These are phyloP conservation scores for Lydus trimaculatus DNA, from an alignment of 2,888 invertebrate species.

Conservation along the genomic window DNA sequence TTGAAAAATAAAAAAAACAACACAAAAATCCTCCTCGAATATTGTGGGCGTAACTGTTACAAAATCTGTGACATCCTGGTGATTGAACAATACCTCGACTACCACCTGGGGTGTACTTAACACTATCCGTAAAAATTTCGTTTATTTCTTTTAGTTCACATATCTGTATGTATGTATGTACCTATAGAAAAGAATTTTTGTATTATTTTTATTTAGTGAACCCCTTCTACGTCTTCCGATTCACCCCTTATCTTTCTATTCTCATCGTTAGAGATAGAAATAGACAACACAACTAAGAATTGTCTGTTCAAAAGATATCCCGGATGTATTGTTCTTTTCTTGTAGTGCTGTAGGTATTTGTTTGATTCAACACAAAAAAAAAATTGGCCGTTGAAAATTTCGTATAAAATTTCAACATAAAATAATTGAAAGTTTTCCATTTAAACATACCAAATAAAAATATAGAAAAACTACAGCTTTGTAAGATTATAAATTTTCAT, in stretches of 20 bases:
- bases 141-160: not conserved
- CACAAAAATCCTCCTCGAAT: not conserved
- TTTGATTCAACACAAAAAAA: not conserved
- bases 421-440: not conserved
- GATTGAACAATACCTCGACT: not conserved
- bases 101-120: slow-evolving; percentile 13
- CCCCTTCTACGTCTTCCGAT: slow-evolving; percentile 34
- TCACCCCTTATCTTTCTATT: slow-evolving; percentile 43
- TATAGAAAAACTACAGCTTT: not conserved
- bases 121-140: slow-evolving; percentile 2
- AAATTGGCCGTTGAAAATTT: not conserved
- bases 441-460: not conserved
- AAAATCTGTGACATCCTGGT: not conserved
- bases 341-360: slow-evolving; percentile 1
- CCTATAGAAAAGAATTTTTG: slow-evolving; percentile 30
- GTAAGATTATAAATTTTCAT: slow-evolving; percentile 49
- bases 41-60: slow-evolving; percentile 1
- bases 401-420: not conserved
- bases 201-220: slow-evolving; percentile 7
- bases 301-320: slow-evolving; percentile 52
- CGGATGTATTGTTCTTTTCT: slow-evolving; percentile 43
- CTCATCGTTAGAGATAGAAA: slow-evolving; percentile 4
- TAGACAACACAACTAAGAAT: slow-evolving; percentile 34
- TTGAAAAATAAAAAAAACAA: too few relatives aligned
- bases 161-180: too few relatives aligned